phyloP scores from a whole-genome alignment of 2,113 vertebrate species.

The Phylloscopus whistleri region DNA sequence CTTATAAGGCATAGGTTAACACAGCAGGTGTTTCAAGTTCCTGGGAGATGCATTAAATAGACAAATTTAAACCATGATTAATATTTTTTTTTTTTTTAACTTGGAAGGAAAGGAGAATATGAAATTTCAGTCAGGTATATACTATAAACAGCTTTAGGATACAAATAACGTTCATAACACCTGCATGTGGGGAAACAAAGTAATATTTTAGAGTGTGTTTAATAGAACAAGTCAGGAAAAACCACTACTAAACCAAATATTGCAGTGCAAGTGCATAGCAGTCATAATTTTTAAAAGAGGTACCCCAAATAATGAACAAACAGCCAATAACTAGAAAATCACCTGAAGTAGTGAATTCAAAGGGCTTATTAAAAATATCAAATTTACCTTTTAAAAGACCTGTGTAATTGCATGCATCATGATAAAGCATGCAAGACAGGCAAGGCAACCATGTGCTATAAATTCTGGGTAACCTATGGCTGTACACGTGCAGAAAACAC shows the following conservation, averaged over 20 bases:
- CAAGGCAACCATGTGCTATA: neutral
- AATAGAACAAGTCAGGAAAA: neutral
- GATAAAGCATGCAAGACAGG: neutral
- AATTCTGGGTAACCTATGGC: neutral
- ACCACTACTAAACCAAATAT: neutral
- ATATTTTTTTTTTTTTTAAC: neutral
- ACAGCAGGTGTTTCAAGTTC: constrained; percentile 61
- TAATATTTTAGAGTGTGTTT: constrained; percentile 42
- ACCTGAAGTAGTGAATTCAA: constrained; percentile 38
- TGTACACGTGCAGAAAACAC: neutral
- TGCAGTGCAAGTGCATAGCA: neutral
- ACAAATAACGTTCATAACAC: constrained; percentile 22
- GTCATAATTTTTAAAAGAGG: constrained; percentile 40
- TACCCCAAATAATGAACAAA: constrained; percentile 33
- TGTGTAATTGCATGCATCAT: neutral
- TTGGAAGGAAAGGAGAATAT: constrained; percentile 15
- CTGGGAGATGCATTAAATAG: constrained; percentile 53
- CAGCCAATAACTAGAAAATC: constrained; percentile 48
- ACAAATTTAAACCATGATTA: constrained; percentile 45
- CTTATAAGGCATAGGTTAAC: constrained; percentile 35
- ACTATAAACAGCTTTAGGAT: constrained; percentile 25
- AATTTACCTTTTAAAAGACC: constrained; percentile 27
- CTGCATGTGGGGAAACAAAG: neutral
- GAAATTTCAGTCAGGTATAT: constrained; percentile 17
- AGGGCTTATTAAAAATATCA: constrained; percentile 39